These are phyloP conservation scores for Mustela erminea DNA, from an alignment of 2,797 vertebrate genomes.

Conservation along the genomic window DNA sequence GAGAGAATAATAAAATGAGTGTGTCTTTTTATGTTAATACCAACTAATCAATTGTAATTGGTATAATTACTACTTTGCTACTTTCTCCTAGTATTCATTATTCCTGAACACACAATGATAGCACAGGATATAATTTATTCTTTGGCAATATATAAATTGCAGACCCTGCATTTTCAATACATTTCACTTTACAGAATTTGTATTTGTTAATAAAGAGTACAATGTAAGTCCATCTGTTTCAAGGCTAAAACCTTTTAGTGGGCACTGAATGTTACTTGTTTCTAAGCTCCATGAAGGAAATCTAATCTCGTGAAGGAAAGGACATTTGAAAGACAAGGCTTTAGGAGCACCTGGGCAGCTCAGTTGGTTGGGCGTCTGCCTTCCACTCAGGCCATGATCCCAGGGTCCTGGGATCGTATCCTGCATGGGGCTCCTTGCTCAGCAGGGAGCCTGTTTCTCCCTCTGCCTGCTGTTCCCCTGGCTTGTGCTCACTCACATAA, in stretches of 20 bases:
- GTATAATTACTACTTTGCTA: conserved; percentile 75
- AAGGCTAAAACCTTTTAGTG: not conserved
- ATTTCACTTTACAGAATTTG: conserved; percentile 41
- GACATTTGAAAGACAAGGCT: conserved; percentile 17
- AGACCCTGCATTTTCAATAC: conserved; percentile 63
- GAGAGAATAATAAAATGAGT: conserved; percentile 43
- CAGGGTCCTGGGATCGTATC: not conserved
- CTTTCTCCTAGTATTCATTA: conserved; percentile 73
- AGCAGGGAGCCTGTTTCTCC: not conserved
- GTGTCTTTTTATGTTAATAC: conserved; percentile 70
- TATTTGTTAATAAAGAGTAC: conserved; percentile 19
- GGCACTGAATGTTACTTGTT: not conserved
- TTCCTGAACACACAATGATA: conserved; percentile 71
- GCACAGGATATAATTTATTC: conserved; percentile 72
- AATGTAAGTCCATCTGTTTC: not conserved
- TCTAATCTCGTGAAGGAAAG: not conserved
- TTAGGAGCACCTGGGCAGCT: not conserved
- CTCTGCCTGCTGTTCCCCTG: not conserved
- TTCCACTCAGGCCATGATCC: not conserved
- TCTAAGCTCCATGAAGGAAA: not conserved
- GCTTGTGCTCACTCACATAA: not conserved
- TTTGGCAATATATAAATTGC: conserved; percentile 69
- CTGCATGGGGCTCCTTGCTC: not conserved
- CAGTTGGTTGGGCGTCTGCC: not conserved
- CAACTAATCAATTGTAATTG: conserved; percentile 75